Percentiles rank a stretch among this genome's conserved stretches.
phyloP scores from a whole-genome alignment of 2,797 vertebrate genomes.

The Potorous gilbertii region DNA sequence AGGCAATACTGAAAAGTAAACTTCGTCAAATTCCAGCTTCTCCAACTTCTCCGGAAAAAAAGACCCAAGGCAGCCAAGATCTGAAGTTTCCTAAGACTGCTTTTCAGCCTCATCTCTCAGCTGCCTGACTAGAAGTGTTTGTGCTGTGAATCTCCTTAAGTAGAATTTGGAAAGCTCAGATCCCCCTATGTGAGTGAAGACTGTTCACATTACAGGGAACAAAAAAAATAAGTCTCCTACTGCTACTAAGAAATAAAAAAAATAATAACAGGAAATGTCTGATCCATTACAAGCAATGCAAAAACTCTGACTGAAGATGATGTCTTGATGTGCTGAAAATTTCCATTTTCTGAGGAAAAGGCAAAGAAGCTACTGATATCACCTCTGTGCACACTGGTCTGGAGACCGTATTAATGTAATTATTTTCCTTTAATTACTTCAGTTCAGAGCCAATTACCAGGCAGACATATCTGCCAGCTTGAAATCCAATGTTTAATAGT shows the following conservation, averaged over 20 bases:
- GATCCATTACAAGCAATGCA: background rate
- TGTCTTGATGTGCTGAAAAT: background rate
- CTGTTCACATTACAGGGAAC: rapidly evolving
- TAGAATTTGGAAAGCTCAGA: background rate
- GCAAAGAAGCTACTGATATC: rapidly evolving
- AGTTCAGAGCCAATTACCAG: conserved; percentile 25
- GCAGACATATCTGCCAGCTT: background rate
- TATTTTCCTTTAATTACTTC: conserved; percentile 32
- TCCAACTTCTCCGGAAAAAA: conserved; percentile 59
- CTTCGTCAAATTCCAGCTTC: conserved; percentile 67
- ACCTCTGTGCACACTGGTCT: background rate
- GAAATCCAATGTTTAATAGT: rapidly evolving
- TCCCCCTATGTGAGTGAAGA: rapidly evolving
- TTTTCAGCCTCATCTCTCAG: background rate
- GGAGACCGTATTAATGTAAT: background rate
- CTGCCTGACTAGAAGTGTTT: background rate
- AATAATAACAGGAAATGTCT: rapidly evolving
- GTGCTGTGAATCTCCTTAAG: background rate
- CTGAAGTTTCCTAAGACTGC: background rate
- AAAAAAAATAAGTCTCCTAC: background rate
- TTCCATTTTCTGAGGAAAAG: background rate
- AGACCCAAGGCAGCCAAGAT: background rate
- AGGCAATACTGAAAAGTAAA: conserved; percentile 72
- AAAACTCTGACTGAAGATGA: background rate
- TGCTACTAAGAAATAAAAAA: background rate